These are phyloP conservation scores for Salvator merianae DNA, from an alignment of 2,113 vertebrate genomes.

Conservation along the genomic window DNA sequence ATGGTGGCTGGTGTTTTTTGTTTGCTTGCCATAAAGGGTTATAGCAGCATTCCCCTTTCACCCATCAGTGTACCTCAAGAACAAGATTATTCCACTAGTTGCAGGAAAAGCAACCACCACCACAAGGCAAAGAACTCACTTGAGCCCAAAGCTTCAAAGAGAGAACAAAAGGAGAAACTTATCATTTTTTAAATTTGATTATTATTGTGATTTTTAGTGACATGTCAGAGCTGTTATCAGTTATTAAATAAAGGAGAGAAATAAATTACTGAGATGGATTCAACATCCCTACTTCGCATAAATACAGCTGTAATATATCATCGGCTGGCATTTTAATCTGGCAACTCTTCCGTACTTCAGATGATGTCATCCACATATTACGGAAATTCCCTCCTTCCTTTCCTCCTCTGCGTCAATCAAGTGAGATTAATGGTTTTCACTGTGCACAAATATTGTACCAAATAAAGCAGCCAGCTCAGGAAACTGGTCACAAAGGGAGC, in stretches of 20 bases:
- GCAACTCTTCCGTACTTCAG: conserved; percentile 4
- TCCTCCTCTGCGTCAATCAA: background rate
- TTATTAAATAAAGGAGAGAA: conserved; percentile 19
- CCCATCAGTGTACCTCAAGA: no score
- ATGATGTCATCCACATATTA: background rate
- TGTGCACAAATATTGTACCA: background rate
- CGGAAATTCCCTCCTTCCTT: background rate
- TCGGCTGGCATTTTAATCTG: conserved; percentile 25
- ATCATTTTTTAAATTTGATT: background rate
- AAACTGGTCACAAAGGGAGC: background rate
- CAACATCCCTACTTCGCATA: background rate
- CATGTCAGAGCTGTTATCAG: background rate
- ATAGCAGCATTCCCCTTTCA: background rate
- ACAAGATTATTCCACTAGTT: background rate
- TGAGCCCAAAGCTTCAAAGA: background rate
- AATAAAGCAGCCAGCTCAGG: background rate
- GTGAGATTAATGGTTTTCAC: background rate
- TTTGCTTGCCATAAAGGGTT: background rate
- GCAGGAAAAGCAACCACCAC: background rate
- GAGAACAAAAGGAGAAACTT: background rate
- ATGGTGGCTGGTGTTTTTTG: no score
- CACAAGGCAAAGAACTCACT: background rate
- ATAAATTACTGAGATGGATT: background rate
- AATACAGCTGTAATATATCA: conserved; percentile 5
- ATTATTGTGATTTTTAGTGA: background rate